These are phyloP conservation scores for Carlito syrichta DNA, from an alignment of 2,113 vertebrate genomes.

Conservation along the genomic window DNA sequence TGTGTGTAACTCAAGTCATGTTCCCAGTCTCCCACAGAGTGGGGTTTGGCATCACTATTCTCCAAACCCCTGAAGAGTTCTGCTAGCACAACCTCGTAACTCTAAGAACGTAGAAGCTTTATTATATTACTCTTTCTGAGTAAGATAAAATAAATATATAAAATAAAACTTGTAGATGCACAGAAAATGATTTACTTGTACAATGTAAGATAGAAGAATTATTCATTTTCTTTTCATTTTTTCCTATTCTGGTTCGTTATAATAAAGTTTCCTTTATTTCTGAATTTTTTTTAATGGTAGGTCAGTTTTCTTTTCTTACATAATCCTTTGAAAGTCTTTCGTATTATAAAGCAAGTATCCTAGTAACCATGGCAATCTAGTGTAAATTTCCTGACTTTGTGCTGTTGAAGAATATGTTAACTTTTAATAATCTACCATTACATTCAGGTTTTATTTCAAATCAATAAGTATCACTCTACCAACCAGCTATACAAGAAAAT, in stretches of 20 bases:
- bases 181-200: constrained; percentile 17
- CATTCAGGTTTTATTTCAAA: constrained; percentile 41
- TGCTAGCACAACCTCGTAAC: neutral
- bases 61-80: neutral
- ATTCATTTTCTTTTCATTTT: neutral
- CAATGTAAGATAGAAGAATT: constrained; percentile 18
- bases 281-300: neutral
- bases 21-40: neutral
- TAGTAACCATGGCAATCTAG: constrained; percentile 40
- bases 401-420: constrained; percentile 20
- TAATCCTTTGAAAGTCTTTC: constrained; percentile 14
- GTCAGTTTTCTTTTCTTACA: neutral
- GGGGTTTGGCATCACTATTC: neutral
- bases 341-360: constrained; percentile 11
- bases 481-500: neutral
- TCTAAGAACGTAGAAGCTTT: neutral
- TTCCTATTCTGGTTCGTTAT: neutral
- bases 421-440: constrained; percentile 25
- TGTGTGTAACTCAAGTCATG: neutral
- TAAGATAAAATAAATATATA: neutral
- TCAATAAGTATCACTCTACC: neutral
- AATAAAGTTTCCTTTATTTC: neutral
- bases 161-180: neutral
- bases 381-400: constrained; percentile 22
- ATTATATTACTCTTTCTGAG: neutral